Evolutionary conservation across 2,113 vertebrate genomes (phyloP), one percentile per base, ranked within the genome.

Genomic region (Hippopotamus amphibius): DNA sequence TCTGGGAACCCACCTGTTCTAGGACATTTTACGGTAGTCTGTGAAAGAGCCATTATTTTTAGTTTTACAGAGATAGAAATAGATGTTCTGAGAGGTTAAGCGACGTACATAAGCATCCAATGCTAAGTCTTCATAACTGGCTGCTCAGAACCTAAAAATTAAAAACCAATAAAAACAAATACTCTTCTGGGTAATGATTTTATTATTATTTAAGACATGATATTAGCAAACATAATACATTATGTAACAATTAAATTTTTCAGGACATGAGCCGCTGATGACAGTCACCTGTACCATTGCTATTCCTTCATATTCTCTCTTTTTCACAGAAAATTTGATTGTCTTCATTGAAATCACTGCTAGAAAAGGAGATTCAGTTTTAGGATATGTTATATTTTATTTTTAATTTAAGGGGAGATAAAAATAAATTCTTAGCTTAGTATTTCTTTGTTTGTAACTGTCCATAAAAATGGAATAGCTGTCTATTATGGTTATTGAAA

Each of bases 401-500:
- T 86, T 96, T 93, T 61, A 77, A 55, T 48, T 94, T 95, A 91
- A 93, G 43, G 55, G 77, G 9, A 90, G 59, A 33, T 89, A 92
- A 66, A 6, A 61, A 6, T 84, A 91, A 48, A 95, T 71, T 76
- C 33, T 79, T 95, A 72, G 30, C 19, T 92, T 96, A 53, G 14
- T 91, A 72, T 95, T 96, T 84, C 6, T 90, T n/a, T 96, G 43
- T 82, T 57, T 90, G 24, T 59, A 93, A 72, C 21, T 77, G 17
- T 77, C 71, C 11, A 66, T 92, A 88, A 90, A 92, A 94, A 79
- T 96, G 24, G 10, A 91, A 61, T 82, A 37, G 76, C 46, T 97
- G n/a, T 24, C 55, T 80, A 80, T 94, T 91, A 92, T 88, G 28
- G 7, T 53, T 88, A 71, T 66, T 90, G 83, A 97, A 96, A 88